Evolutionary conservation across 92 coral and sea anemone genomes (phyloP).

Genomic region (Bergia sp.): DNA sequence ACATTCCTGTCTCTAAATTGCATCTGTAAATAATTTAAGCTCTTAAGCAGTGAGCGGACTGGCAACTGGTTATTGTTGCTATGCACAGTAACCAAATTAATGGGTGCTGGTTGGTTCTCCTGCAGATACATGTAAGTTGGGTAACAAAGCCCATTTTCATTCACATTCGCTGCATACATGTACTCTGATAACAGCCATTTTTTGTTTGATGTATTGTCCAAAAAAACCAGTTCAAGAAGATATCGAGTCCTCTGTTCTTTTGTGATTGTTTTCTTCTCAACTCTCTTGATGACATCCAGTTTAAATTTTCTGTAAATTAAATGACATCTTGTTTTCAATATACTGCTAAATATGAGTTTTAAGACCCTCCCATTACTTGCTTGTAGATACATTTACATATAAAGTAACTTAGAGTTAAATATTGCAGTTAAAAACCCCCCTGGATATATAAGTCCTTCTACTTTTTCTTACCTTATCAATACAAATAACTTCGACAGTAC

Average conservation of each 20-base stretch:
- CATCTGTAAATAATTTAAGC: not conserved
- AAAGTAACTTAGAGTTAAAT: no score
- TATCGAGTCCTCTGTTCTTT: not conserved
- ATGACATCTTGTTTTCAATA: no score
- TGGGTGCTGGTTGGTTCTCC: not conserved
- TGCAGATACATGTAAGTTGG: not conserved
- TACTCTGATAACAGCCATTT: not conserved
- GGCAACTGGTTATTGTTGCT: not conserved
- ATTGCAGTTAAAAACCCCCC: no score
- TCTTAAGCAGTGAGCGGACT: not conserved
- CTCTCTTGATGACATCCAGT: not conserved
- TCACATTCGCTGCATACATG: not conserved
- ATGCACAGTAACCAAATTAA: not conserved
- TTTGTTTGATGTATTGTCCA: not conserved
- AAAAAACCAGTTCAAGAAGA: not conserved
- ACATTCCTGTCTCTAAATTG: not conserved
- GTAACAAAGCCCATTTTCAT: not conserved
- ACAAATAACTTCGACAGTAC: no score
- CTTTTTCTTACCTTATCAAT: no score
- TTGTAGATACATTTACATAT: no score
- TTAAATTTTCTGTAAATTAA: not conserved
- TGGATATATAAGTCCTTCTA: no score
- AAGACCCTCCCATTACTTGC: no score
- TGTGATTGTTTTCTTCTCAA: not conserved
- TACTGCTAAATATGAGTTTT: no score